phyloP scores from a whole-genome alignment of 53 echinoderm and acorn worm species.

The Stichopus horrens region DNA sequence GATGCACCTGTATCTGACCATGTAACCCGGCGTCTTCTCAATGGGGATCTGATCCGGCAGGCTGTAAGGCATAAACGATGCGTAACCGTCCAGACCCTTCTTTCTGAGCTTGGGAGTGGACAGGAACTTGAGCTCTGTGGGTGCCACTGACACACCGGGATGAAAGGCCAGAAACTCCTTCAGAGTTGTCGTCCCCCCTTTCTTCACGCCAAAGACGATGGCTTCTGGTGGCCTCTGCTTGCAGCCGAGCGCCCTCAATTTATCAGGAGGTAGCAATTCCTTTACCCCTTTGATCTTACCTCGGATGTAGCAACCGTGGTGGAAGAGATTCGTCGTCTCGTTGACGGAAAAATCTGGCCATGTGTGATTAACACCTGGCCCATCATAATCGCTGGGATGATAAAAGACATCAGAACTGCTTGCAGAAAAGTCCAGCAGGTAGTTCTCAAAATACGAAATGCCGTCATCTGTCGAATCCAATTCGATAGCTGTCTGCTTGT shows the following conservation, averaged over 20 bases:
- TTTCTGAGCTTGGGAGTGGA: constrained; percentile 38
- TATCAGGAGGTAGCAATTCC: constrained; percentile 26
- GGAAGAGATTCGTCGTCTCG: constrained; percentile 1
- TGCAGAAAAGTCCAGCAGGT: background rate
- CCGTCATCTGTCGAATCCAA: background rate
- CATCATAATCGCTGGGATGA: background rate
- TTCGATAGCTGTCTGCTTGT: background rate
- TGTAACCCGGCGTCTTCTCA: constrained; percentile 88
- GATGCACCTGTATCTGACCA: constrained; percentile 51
- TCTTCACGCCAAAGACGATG: constrained; percentile 80
- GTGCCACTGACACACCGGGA: constrained; percentile 73
- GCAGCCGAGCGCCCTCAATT: constrained; percentile 56
- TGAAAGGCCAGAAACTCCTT: constrained; percentile 83
- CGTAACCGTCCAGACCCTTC: constrained; percentile 65
- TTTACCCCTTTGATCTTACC: background rate
- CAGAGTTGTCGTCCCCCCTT: constrained; percentile 83
- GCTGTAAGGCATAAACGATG: constrained; percentile 68
- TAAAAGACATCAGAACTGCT: background rate
- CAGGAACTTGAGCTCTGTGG: constrained; percentile 72
- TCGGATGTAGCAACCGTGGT: constrained; percentile 56
- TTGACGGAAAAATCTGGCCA: constrained; percentile 2
- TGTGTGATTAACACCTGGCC: background rate
- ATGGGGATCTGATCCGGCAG: constrained; percentile 67
- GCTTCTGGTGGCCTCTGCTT: constrained; percentile 64
- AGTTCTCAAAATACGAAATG: constrained; percentile 8